phyloP scores from a whole-genome alignment of 2,113 vertebrate species.

The Macheiramphus alcinus region DNA sequence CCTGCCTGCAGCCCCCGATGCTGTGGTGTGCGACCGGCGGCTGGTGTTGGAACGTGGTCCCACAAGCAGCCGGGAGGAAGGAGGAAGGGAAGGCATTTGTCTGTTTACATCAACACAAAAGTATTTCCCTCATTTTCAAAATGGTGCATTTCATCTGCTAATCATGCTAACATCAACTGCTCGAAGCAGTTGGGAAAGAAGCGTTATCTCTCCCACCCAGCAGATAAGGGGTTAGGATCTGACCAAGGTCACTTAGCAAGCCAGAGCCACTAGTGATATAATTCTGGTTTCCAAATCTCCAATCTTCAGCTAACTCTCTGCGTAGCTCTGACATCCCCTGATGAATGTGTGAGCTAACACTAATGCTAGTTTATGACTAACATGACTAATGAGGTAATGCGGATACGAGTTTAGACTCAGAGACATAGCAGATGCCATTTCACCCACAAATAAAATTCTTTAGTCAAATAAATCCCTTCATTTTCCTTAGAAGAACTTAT shows the following conservation, averaged over 20 bases:
- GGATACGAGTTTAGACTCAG: background rate
- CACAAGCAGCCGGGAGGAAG: accelerated
- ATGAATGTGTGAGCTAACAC: background rate
- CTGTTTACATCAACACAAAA: background rate
- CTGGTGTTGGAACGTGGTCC: background rate
- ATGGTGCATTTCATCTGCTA: background rate
- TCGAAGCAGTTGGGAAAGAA: background rate
- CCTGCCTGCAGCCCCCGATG: background rate
- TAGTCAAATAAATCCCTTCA: background rate
- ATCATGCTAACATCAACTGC: too few species aligned
- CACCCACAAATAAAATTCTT: background rate
- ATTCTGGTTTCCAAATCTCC: background rate
- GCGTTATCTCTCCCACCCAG: background rate
- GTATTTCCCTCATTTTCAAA: background rate
- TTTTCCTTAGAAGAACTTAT: background rate
- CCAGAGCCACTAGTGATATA: background rate
- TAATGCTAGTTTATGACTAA: background rate
- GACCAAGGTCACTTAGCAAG: background rate
- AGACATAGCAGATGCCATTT: background rate
- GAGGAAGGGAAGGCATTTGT: background rate
- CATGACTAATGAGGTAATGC: background rate
- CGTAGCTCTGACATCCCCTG: background rate
- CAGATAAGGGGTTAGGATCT: background rate
- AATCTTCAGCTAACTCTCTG: background rate
- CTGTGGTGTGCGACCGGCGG: accelerated